A percentile compares a stretch with the other conserved stretches of the same genome.
Conservation (phyloP, 1,140 invertebrate species). For the Trialeurodes vaporariorum region DNA sequence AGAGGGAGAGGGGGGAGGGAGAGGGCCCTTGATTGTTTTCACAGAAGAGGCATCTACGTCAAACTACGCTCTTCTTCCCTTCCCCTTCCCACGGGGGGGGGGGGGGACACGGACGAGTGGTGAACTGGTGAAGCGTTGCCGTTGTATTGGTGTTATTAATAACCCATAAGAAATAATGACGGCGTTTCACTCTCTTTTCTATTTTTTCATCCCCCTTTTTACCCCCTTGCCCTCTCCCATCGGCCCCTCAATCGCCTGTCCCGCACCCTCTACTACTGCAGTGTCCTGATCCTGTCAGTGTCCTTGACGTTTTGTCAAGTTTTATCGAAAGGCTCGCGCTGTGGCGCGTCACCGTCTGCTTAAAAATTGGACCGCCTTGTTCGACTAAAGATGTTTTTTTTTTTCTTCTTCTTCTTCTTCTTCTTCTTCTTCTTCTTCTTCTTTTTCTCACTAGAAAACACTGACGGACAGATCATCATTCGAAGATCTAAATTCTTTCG, state of each 20-base stretch:
- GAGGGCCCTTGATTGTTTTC: neutral
- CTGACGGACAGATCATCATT: no score
- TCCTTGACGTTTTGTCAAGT: no score
- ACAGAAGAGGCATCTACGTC: neutral
- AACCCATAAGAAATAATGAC: neutral
- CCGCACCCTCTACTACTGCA: neutral
- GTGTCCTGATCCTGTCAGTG: no score
- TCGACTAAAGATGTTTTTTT: no score
- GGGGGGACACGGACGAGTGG: neutral
- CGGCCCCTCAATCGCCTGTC: neutral
- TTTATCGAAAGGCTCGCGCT: no score
- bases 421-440: no score
- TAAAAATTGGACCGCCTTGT: no score
- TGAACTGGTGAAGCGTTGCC: neutral
- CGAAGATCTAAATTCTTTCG: no score
- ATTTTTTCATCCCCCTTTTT: neutral
- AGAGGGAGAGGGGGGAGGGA: slow-evolving; percentile 7
- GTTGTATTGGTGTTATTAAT: neutral
- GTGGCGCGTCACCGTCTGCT: no score
- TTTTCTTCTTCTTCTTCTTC: no score
- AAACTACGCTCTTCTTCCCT: neutral
- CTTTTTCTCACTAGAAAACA: no score
- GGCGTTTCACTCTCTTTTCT: neutral
- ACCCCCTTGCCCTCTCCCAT: neutral
- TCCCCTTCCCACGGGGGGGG: neutral